Conservation (phyloP, 2,113 vertebrate genomes). For the Ramphastos sulfuratus region DNA sequence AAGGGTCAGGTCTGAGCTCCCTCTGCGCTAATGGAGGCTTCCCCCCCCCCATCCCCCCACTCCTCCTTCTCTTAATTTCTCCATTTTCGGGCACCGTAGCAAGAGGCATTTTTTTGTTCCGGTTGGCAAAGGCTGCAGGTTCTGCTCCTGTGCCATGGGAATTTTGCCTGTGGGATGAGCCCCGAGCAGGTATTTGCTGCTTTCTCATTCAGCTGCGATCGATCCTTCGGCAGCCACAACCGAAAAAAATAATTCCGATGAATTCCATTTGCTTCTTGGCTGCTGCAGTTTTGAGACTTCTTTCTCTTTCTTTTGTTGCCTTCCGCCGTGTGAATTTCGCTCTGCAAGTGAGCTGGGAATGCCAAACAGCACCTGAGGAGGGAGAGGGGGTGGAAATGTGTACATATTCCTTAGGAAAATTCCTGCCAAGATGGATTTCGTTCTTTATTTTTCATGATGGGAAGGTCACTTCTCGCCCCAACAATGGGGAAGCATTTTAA, state of each 20-base stretch:
- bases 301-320: slow-evolving; percentile 68
- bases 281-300: slow-evolving; percentile 60
- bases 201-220: neutral
- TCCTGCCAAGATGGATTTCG: slow-evolving; percentile 14
- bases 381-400: too few species aligned
- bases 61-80: slow-evolving; percentile 54
- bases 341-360: slow-evolving; percentile 16
- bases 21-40: slow-evolving; percentile 52
- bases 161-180: neutral
- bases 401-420: neutral
- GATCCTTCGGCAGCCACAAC: neutral
- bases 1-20: neutral
- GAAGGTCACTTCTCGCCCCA: neutral
- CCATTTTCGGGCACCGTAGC: slow-evolving; percentile 32
- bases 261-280: slow-evolving; percentile 1
- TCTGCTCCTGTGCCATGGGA: neutral
- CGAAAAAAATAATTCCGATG: neutral
- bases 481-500: neutral
- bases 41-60: neutral
- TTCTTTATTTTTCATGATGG: neutral
- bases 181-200: neutral
- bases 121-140: neutral
- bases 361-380: slow-evolving; percentile 57
- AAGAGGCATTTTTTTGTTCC: slow-evolving; percentile 19
- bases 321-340: slow-evolving; percentile 59